A percentile compares a stretch with the other conserved stretches of the same genome.
phyloP scores from a whole-genome alignment of 1,140 invertebrate species.

The Odontomachus brunneus region DNA sequence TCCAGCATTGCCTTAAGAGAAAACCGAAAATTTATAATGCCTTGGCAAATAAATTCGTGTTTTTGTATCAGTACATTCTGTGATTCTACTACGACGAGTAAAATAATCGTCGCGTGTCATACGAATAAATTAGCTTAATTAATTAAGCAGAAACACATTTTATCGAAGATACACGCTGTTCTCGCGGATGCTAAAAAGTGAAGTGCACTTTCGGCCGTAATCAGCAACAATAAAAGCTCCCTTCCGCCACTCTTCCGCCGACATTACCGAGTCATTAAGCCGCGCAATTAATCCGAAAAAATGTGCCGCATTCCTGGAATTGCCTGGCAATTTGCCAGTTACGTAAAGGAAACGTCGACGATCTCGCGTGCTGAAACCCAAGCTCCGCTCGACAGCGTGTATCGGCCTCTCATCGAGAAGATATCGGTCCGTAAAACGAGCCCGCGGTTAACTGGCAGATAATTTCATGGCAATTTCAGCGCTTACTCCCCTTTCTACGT shows the following conservation, averaged over 20 bases:
- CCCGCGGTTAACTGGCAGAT: conserved; percentile 64
- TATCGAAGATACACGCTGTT: no score
- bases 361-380: conserved; percentile 58
- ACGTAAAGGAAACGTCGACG: conserved; percentile 46
- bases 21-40: no score
- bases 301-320: conserved; percentile 31
- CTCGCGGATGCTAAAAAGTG: neutral
- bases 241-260: neutral
- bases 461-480: conserved; percentile 68
- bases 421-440: conserved; percentile 61
- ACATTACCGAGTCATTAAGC: conserved; percentile 10
- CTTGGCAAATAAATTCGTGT: no score
- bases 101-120: no score
- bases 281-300: conserved; percentile 1
- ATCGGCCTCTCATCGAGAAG: conserved; percentile 43
- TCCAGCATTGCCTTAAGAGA: no score
- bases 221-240: neutral
- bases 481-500: conserved; percentile 39
- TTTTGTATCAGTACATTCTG: no score
- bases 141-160: no score
- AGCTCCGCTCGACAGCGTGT: conserved; percentile 50
- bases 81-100: no score
- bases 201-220: neutral
- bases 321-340: conserved; percentile 44
- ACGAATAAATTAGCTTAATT: no score